A percentile compares a stretch with the other conserved stretches of the same genome.
Evolutionary conservation across 2,888 invertebrate species (phyloP).

Genomic region (Polydrusus tereticollis): DNA sequence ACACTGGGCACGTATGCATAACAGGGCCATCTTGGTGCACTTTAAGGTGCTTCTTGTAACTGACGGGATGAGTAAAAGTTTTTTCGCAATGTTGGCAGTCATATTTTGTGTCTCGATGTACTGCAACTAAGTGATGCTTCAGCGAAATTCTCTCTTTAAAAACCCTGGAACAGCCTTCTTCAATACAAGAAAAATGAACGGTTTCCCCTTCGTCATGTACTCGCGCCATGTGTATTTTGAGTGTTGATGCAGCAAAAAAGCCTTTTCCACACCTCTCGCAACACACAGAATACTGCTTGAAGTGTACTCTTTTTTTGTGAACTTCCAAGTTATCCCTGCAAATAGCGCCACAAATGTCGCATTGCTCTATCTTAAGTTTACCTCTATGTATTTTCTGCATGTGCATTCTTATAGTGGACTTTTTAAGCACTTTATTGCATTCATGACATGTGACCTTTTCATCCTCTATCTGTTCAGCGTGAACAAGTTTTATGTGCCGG

Average conservation of each 20-base stretch:
- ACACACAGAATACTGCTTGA: constrained; percentile 40
- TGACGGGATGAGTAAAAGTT: constrained; percentile 40
- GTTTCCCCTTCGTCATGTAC: constrained; percentile 26
- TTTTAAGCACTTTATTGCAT: no score
- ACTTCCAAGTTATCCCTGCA: constrained; percentile 69
- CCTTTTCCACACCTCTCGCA: constrained; percentile 57
- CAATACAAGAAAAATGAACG: not conserved
- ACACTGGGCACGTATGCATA: not conserved
- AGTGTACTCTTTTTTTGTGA: constrained; percentile 69
- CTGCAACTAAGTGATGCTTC: constrained; percentile 52
- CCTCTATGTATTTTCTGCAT: no score
- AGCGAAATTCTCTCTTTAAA: constrained; percentile 49
- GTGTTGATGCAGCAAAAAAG: constrained; percentile 42
- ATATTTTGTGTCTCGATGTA: constrained; percentile 43
- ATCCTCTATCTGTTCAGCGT: no score
- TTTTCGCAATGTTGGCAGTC: constrained; percentile 64
- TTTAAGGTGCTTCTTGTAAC: constrained; percentile 51
- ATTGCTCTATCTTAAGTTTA: no score
- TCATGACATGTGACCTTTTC: no score
- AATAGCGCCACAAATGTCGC: no score
- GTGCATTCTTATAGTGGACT: no score
- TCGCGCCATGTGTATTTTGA: constrained; percentile 33
- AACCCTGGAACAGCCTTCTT: constrained; percentile 53
- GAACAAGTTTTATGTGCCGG: no score
- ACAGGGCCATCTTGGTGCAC: not conserved